Conservation (phyloP, 2,888 invertebrate genomes). For the Serripes groenlandicus region DNA sequence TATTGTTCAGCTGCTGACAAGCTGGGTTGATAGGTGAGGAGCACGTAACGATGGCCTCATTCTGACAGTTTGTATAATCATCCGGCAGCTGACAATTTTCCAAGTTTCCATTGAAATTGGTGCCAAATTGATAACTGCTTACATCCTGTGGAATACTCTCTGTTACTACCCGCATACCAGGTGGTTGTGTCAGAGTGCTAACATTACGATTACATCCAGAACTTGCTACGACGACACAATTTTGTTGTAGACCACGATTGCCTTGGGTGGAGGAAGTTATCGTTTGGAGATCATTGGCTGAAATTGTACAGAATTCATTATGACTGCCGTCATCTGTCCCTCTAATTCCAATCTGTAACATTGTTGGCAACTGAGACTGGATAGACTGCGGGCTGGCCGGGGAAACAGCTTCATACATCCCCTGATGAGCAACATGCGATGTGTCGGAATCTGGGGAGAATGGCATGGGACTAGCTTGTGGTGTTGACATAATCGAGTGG, state of each 20-base stretch:
- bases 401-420: not conserved
- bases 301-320: not conserved
- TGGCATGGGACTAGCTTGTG: constrained; percentile 8
- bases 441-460: not conserved
- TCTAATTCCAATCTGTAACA: constrained; percentile 1
- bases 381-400: not conserved
- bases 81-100: not conserved
- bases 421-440: not conserved
- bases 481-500: constrained; percentile 6
- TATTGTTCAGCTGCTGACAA: not conserved
- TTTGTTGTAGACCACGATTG: not conserved
- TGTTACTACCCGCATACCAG: not conserved
- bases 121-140: not conserved
- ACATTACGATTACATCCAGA: not conserved
- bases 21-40: not conserved
- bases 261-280: not conserved
- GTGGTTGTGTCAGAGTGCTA: no score
- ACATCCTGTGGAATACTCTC: not conserved
- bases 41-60: not conserved
- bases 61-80: not conserved
- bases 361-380: constrained; percentile 11
- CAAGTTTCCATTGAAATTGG: not conserved
- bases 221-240: no score
- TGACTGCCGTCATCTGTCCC: not conserved
- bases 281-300: not conserved